Percentiles rank a stretch among this genome's conserved stretches.
Evolutionary conservation across 2,888 invertebrate species (phyloP).

Genomic region (Thalpophila matura): DNA sequence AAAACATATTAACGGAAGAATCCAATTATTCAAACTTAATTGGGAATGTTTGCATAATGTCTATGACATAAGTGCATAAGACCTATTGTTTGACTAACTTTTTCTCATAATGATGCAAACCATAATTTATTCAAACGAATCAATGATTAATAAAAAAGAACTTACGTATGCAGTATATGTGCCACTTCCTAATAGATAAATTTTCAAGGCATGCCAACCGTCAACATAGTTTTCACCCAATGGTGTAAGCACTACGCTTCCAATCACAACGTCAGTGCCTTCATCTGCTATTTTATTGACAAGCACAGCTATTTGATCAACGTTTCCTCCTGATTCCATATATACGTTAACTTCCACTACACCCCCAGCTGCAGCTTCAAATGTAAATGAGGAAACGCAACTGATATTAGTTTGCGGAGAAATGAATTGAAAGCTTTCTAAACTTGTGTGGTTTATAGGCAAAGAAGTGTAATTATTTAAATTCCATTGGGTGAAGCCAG

Average conservation of each 20-base stretch:
- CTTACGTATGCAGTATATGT: slow-evolving; percentile 64
- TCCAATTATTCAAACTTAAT: no score
- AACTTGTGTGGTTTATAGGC: slow-evolving; percentile 39
- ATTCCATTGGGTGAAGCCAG: slow-evolving; percentile 53
- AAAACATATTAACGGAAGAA: no score
- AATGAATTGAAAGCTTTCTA: slow-evolving; percentile 53
- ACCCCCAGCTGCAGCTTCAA: slow-evolving; percentile 53
- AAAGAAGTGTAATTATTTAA: slow-evolving; percentile 37
- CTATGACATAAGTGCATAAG: no score
- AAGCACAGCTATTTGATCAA: slow-evolving; percentile 59
- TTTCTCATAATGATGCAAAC: no score
- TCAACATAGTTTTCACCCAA: slow-evolving; percentile 36
- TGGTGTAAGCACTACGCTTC: slow-evolving; percentile 39
- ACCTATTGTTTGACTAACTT: no score
- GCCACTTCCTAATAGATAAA: slow-evolving; percentile 20
- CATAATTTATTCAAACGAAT: background rate
- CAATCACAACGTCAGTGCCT: slow-evolving; percentile 53
- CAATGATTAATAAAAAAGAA: slow-evolving; percentile 11
- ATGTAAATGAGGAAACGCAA: slow-evolving; percentile 57
- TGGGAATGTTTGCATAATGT: no score
- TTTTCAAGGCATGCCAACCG: slow-evolving; percentile 62
- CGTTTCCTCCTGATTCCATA: slow-evolving; percentile 42
- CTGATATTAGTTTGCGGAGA: slow-evolving; percentile 49
- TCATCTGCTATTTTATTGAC: slow-evolving; percentile 49
- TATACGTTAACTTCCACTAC: slow-evolving; percentile 64